Conservation (phyloP, 1,140 invertebrate species). For the Orussus abietinus region DNA sequence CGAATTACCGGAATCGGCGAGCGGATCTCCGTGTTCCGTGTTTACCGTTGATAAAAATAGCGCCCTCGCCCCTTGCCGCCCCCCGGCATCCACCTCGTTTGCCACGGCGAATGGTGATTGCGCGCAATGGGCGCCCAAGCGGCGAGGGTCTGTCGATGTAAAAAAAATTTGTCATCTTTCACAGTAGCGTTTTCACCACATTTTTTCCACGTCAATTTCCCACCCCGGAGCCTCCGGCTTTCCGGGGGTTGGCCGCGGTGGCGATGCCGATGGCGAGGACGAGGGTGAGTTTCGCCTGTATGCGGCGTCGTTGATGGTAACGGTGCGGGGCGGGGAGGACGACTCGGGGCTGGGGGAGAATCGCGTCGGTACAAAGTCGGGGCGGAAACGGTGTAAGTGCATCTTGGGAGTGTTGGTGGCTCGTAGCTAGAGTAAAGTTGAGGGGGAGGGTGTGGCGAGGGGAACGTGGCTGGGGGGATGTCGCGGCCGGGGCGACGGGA, state of each 20-base stretch:
- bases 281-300: constrained; percentile 6
- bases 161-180: constrained; percentile 1
- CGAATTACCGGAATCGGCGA: too few species aligned
- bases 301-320: constrained; percentile 10
- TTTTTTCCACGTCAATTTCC: constrained; percentile 12
- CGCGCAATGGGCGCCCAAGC: neutral
- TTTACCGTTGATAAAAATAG: too few species aligned
- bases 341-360: constrained; percentile 9
- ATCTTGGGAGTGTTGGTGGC: constrained; percentile 11
- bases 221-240: constrained; percentile 3
- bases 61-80: too few species aligned
- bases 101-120: constrained; percentile 1
- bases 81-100: too few species aligned
- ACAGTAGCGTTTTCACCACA: neutral
- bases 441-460: constrained; percentile 22
- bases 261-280: constrained; percentile 6
- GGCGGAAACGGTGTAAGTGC: too few species aligned
- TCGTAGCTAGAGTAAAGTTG: constrained; percentile 21
- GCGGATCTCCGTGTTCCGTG: too few species aligned
- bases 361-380: too few species aligned
- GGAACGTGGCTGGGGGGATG: constrained; percentile 21
- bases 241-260: constrained; percentile 10
- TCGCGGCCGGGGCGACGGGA: too few species aligned
- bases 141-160: neutral
- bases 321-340: constrained; percentile 3